Base-by-base conservation (phyloP, 2,797 vertebrate species). In the Danio jaintianensis region DNA sequence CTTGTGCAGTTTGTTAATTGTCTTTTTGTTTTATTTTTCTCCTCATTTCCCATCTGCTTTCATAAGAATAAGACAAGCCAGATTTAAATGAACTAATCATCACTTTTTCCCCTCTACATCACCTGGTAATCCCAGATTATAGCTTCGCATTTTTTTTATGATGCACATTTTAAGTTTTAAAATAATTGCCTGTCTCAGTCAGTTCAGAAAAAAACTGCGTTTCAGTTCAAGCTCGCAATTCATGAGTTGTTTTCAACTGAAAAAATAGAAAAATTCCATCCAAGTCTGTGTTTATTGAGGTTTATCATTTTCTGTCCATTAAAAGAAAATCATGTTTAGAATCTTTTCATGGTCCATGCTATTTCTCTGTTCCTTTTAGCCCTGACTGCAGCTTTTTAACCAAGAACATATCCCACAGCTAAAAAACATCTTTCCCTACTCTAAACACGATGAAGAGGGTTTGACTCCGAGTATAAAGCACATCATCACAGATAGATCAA, bases 371-470 rank as follows among this genome's bases (percentile, higher is more conserved):
- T 78, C 45, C 53, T 59, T 71, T 79, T 36, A 71, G 18, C 18
- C 38, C 45, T 9, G 11, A 63, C 29, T 53, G 77, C 47, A 62
- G 38, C 38, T 63, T 63, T 79, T 79, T 73, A 79, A 71, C 67
- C 45, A 71, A 36, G 47, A 79, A 63, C 68, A 63, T 71, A 52
- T 79, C 77, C 77, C 56, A 36, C 47, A 45, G 58, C 67, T 79
- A 79, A 62, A 78, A 79, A 71, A 79, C 68, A 71, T 79, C 77
- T 63, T 71, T 71, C 58, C 77, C 58, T 63, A 73, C 78, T 73
- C 69, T 73, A 80, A 80, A 80, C 69, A 66, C 47, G 77, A 71
- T 55, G 68, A 71, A 79, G 77, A 79, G 77, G 58, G 67, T 71
- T 79, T 79, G 77, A 79, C 77, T 79, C 68, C 0, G 50, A 66